Conservation (phyloP, 2,113 vertebrate genomes). For the Panurus biarmicus region DNA sequence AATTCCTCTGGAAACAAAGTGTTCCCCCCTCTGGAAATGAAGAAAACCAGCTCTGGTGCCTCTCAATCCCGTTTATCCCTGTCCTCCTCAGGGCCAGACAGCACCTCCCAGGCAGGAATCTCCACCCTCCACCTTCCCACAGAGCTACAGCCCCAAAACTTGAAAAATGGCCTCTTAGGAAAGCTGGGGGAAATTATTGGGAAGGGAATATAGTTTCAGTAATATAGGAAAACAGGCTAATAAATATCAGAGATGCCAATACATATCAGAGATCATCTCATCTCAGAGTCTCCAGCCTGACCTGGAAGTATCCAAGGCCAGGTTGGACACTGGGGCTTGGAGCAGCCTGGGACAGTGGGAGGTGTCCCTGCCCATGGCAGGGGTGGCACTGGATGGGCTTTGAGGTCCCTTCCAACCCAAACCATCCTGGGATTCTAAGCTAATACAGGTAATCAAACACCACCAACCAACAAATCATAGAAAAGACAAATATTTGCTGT, state of each 20-base stretch:
- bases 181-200: background rate
- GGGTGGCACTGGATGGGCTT: background rate
- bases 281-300: background rate
- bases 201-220: background rate
- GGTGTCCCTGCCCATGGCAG: background rate
- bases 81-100: background rate
- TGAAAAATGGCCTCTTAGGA: background rate
- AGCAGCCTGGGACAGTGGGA: fast-evolving
- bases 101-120: background rate
- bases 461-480: background rate
- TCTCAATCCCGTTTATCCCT: too few relatives aligned
- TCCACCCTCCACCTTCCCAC: background rate
- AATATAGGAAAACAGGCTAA: fast-evolving
- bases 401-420: background rate
- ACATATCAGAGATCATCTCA: background rate
- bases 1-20: background rate
- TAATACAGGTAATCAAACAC: background rate
- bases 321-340: fast-evolving
- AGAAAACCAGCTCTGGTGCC: background rate
- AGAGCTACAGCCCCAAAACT: background rate
- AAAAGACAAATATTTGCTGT: background rate
- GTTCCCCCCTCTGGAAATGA: fast-evolving
- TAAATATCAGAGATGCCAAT: background rate
- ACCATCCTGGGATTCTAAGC: too few relatives aligned
- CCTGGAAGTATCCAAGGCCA: background rate